Conservation (phyloP, 2,888 invertebrate species). For the Machimus rusticus region DNA sequence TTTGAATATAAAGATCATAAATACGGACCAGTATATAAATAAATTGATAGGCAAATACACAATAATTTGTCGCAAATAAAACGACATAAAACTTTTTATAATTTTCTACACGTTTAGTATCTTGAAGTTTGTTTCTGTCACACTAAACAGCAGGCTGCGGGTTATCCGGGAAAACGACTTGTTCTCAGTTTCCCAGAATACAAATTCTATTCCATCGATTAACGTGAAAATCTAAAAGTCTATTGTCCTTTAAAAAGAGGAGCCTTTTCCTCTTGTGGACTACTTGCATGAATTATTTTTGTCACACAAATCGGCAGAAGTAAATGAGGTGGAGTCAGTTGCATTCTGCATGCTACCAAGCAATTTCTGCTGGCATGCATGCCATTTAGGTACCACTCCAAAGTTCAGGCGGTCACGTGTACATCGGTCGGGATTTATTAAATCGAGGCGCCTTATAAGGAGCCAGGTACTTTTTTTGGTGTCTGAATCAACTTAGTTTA, state of each 20-base stretch:
- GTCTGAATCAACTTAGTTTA: neutral
- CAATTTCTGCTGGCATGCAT: neutral
- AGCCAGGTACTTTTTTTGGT: neutral
- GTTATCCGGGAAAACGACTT: neutral
- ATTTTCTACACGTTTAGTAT: neutral
- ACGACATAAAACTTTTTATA: neutral
- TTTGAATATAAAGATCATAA: neutral
- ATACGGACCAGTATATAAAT: neutral
- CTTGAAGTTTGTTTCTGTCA: slow-evolving; percentile 7
- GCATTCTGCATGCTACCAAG: neutral
- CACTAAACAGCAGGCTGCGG: neutral
- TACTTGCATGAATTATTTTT: neutral
- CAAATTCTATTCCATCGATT: neutral
- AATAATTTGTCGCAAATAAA: neutral
- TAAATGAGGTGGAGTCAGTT: neutral
- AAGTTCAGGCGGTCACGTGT: neutral
- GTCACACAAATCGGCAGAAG: neutral
- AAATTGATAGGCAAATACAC: neutral
- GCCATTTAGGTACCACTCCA: neutral
- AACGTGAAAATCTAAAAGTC: neutral
- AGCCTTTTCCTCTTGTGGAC: neutral
- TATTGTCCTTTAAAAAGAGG: neutral
- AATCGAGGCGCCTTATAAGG: neutral
- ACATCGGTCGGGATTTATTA: neutral
- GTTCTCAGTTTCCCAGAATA: neutral